Evolutionary conservation across 2,113 vertebrate genomes (phyloP).

Genomic region (Andinoacara biseriatus): DNA sequence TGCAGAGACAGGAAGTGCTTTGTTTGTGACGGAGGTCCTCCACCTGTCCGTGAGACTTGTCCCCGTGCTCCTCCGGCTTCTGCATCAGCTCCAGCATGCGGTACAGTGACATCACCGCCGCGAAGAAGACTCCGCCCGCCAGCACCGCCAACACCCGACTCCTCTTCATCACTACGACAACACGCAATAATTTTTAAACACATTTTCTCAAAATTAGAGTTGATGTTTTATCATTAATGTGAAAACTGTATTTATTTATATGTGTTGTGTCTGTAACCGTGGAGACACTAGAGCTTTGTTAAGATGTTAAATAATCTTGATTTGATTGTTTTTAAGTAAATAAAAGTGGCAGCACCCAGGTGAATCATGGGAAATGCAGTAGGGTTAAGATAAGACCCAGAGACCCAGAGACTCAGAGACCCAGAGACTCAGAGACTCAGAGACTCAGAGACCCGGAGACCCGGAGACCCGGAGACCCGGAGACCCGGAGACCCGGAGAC

Average conservation of each 20-base stretch:
- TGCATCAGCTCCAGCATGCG: conserved; percentile 62
- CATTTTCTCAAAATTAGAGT: neutral
- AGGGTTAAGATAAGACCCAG: too few species aligned
- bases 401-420: too few species aligned
- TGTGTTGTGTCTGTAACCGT: too few species aligned
- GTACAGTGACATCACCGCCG: conserved; percentile 56
- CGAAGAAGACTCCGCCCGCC: conserved; percentile 54
- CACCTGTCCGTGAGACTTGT: conserved; percentile 3
- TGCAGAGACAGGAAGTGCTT: neutral
- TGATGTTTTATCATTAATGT: neutral
- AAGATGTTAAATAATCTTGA: neutral
- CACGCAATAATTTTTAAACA: too few species aligned
- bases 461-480: too few species aligned
- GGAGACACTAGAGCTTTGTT: neutral
- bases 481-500: too few species aligned
- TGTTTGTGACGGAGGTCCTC: neutral
- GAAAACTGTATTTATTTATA: neutral
- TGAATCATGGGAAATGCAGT: conserved; percentile 6
- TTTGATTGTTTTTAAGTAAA: too few species aligned
- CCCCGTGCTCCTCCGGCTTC: neutral
- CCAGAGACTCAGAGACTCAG: too few species aligned
- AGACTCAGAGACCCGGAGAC: too few species aligned
- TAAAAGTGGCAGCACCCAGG: neutral
- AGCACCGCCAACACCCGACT: conserved; percentile 18
- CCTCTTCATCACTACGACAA: conserved; percentile 51